These are phyloP conservation scores for Leucosticte australis DNA, from an alignment of 2,113 vertebrate species.

Conservation along the genomic window DNA sequence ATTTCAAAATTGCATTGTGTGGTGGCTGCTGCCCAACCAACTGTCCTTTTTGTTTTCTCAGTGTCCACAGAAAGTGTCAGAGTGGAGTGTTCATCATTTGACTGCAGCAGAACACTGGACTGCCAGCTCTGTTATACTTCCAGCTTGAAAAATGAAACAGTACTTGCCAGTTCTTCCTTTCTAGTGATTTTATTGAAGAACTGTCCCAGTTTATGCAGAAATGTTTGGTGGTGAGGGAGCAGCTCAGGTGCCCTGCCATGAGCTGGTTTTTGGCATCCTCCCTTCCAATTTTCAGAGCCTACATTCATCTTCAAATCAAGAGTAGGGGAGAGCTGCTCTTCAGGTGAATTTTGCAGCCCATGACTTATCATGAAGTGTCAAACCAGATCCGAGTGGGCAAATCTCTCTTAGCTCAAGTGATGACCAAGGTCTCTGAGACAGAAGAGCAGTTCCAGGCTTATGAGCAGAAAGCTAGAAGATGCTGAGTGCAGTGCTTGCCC, in stretches of 20 bases:
- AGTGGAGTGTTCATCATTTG: not conserved
- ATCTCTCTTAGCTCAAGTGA: not conserved
- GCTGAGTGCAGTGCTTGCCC: not conserved
- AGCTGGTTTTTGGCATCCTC: not conserved
- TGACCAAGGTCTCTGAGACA: not conserved
- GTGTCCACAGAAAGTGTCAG: not conserved
- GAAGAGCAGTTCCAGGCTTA: not conserved
- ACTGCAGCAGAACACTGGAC: not conserved
- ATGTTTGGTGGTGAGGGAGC: not conserved
- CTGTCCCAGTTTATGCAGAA: not conserved
- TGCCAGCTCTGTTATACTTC: not conserved
- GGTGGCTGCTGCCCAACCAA: not conserved
- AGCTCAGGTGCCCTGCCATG: not conserved
- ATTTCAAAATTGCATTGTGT: not conserved
- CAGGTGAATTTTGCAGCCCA: not conserved
- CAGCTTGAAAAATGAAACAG: not conserved
- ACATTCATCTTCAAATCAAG: not conserved
- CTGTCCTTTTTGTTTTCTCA: not conserved
- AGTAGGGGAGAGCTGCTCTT: not conserved
- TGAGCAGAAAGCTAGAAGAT: not conserved
- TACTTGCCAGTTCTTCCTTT: not conserved
- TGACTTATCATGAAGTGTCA: not conserved
- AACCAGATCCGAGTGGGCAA: not conserved
- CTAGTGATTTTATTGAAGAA: not conserved
- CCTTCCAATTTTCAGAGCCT: not conserved